These are phyloP conservation scores for Jaculus jaculus DNA, from an alignment of 2,113 vertebrate genomes.

Conservation along the genomic window DNA sequence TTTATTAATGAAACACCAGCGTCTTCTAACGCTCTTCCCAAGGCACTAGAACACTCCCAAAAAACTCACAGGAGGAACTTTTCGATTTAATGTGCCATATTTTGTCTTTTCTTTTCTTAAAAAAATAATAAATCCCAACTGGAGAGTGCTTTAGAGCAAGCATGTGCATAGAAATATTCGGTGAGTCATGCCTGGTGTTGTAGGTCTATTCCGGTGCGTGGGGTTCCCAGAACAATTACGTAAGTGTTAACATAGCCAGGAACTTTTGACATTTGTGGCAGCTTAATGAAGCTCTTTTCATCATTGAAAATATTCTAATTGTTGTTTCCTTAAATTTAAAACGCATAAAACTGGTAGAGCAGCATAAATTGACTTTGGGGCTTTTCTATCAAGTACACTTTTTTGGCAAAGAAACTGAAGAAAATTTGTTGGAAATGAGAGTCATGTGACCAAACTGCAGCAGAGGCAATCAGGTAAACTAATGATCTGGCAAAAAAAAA, in stretches of 20 bases:
- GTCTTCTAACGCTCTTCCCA: constrained; percentile 46
- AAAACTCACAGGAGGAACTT: constrained; percentile 64
- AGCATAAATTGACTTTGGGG: constrained; percentile 73
- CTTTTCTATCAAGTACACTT: constrained; percentile 72
- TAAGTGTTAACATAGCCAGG: constrained; percentile 85
- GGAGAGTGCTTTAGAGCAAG: constrained; percentile 76
- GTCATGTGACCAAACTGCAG: constrained; percentile 29
- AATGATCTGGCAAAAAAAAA: background rate
- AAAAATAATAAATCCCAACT: constrained; percentile 62
- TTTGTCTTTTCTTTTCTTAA: constrained; percentile 33
- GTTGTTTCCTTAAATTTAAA: constrained; percentile 82
- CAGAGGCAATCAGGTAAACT: background rate
- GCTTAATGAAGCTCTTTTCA: constrained; percentile 84
- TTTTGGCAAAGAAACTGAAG: constrained; percentile 74
- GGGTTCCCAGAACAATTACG: constrained; percentile 87
- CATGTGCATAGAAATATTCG: constrained; percentile 79
- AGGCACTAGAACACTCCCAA: constrained; percentile 42
- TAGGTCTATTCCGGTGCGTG: constrained; percentile 86
- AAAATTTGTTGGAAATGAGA: constrained; percentile 72
- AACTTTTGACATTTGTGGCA: constrained; percentile 88
- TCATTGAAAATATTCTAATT: constrained; percentile 83
- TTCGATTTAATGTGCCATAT: constrained; percentile 45
- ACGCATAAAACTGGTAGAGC: constrained; percentile 78
- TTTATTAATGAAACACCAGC: constrained; percentile 62
- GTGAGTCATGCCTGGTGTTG: constrained; percentile 86